A percentile compares a stretch with the other conserved stretches of the same genome.
These are phyloP conservation scores for Zaprionus obscuricornis DNA, from an alignment of 2,888 invertebrate genomes.

Conservation along the genomic window DNA sequence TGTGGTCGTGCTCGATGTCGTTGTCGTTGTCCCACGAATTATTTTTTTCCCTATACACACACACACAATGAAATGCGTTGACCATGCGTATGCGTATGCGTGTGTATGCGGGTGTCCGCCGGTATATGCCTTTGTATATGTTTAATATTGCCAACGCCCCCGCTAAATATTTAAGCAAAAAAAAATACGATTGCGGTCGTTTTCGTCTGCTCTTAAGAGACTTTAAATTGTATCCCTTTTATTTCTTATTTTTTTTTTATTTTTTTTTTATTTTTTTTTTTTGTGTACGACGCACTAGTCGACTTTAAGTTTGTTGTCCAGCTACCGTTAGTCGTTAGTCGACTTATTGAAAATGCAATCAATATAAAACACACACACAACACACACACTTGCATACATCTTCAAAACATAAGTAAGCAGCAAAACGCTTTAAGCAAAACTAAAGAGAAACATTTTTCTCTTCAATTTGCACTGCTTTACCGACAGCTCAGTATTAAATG, in stretches of 20 bases:
- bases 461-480: conserved; percentile 45
- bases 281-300: too few species aligned
- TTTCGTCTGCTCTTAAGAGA: conserved; percentile 21
- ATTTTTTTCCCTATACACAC: conserved; percentile 28
- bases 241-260: too few species aligned
- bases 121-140: conserved; percentile 14
- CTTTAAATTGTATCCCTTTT: conserved; percentile 20
- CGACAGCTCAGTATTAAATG: conserved; percentile 21
- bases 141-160: conserved; percentile 3
- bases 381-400: background rate
- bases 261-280: too few species aligned
- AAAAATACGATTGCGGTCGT: too few species aligned
- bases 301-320: conserved; percentile 4
- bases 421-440: background rate
- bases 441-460: conserved; percentile 39
- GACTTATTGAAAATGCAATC: conserved; percentile 28
- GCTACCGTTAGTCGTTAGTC: conserved; percentile 19
- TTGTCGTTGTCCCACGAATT: conserved; percentile 38
- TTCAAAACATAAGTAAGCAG: too few species aligned
- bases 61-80: conserved; percentile 12
- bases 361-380: background rate
- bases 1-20: conserved; percentile 19
- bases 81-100: conserved; percentile 25
- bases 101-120: too few species aligned
- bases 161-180: conserved; percentile 3